These are phyloP conservation scores for Spodoptera exigua DNA, from an alignment of 2,888 invertebrate species.

Conservation along the genomic window DNA sequence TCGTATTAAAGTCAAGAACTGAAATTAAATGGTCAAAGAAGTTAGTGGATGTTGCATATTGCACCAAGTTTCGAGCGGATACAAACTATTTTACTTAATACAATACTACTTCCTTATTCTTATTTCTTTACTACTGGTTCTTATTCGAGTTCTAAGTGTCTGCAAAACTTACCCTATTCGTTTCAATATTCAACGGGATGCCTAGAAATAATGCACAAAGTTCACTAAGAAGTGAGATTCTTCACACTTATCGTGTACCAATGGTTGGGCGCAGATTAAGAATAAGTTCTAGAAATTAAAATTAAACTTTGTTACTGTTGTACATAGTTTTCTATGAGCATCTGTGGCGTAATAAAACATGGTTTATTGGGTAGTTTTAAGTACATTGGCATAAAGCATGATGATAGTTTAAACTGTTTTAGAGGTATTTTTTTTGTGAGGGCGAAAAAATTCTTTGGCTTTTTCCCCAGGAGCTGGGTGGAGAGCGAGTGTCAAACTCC, in stretches of 20 bases:
- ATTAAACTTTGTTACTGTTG: slow-evolving; percentile 38
- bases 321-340: slow-evolving; percentile 51
- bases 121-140: slow-evolving; percentile 66
- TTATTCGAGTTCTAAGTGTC: slow-evolving; percentile 78
- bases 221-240: slow-evolving; percentile 66
- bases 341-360: slow-evolving; percentile 38
- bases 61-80: slow-evolving; percentile 65
- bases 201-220: slow-evolving; percentile 73
- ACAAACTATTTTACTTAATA: slow-evolving; percentile 72
- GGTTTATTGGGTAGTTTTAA: slow-evolving; percentile 25
- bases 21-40: slow-evolving; percentile 64
- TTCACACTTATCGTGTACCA: slow-evolving; percentile 59
- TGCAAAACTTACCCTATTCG: slow-evolving; percentile 77
- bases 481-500: too few relatives aligned
- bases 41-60: slow-evolving; percentile 51
- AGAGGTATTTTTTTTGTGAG: slow-evolving; percentile 36
- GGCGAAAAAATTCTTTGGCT: too few relatives aligned
- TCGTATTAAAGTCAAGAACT: slow-evolving; percentile 52
- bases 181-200: slow-evolving; percentile 80
- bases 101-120: slow-evolving; percentile 64
- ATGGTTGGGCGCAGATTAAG: slow-evolving; percentile 10
- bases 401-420: slow-evolving; percentile 26
- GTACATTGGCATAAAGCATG: slow-evolving; percentile 49
- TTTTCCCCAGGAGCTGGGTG: too few relatives aligned
- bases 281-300: slow-evolving; percentile 10